Base-by-base conservation (phyloP, 2,888 invertebrate species). In the Cyrtodaria siliqua region DNA sequence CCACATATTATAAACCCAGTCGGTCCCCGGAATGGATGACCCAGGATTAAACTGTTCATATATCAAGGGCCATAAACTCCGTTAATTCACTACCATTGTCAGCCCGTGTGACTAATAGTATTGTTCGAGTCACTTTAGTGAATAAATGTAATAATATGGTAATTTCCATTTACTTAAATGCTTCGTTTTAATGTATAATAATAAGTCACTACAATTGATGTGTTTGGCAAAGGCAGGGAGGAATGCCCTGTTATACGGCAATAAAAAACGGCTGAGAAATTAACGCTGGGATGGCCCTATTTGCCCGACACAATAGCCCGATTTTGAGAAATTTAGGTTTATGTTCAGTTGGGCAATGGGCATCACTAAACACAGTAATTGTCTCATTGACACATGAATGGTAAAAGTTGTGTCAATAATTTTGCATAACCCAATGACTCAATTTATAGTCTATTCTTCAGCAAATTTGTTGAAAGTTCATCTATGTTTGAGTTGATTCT, bases 21-120 rank as follows among this genome's bases (percentile, higher is more conserved):
- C 33, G 12, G 33, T 12, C 33, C 33, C 4, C 33, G 12, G 12
- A 33, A 33, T 33, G 33, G 33, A 33, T 33, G 33, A 33, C 33
- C 33, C 33, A 12, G 33, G 33, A 33, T 33, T 33, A 33, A 33
- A 33, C 12, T 33, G 33, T 44, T 53, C 55, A 42, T 71, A 64
- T 59, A 63, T 71, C 63, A 71, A 60, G 74, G 68, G 29, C 61
- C 68, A 68, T 74, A 63, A 67, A 74, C 26, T 59, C 33, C 12
- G 40, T 63, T 74, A 68, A 74, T 74, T 33, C 52, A 1, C 52
- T 29, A 14, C 18, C 27, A 56, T 64, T 69, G 69, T 61, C 29
- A 26, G 29, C 18, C 56, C n/a, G 47, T 59, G 68, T 68, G 74
- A 67, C 68, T 67, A 61, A 59, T 63, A 20, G 57, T 40, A 49